Evolutionary conservation across 2,888 invertebrate species (phyloP).

Genomic region (Oligia fasciuncula): DNA sequence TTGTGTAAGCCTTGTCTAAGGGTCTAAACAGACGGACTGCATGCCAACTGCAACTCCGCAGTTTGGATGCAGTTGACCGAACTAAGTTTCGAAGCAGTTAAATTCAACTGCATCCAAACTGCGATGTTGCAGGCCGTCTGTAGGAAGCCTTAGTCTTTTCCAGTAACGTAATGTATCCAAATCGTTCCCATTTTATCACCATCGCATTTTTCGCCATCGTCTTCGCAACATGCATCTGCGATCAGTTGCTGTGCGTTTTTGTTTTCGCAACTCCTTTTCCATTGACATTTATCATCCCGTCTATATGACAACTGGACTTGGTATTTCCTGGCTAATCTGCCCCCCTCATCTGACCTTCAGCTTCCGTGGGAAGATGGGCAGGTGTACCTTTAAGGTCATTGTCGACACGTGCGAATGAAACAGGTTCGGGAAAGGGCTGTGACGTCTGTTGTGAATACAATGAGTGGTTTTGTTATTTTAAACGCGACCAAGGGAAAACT

Average conservation of each 20-base stretch:
- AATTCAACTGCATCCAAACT: no score
- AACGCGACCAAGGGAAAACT: neutral
- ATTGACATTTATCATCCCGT: constrained; percentile 22
- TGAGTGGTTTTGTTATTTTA: constrained; percentile 9
- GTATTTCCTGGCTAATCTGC: constrained; percentile 53
- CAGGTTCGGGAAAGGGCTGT: constrained; percentile 38
- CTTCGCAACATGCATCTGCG: neutral
- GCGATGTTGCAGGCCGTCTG: no score
- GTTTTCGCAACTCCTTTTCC: neutral
- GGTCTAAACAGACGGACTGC: no score
- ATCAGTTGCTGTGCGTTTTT: constrained; percentile 17
- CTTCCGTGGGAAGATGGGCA: constrained; percentile 58
- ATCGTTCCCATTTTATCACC: neutral
- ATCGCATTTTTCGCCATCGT: neutral
- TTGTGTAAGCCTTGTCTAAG: neutral
- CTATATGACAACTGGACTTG: constrained; percentile 14
- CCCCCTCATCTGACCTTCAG: constrained; percentile 58
- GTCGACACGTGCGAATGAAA: constrained; percentile 43
- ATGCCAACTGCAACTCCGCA: no score
- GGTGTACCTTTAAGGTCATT: constrained; percentile 45
- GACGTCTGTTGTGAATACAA: constrained; percentile 8
- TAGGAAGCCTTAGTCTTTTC: neutral
- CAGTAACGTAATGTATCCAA: neutral
- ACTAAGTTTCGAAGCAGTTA: no score
- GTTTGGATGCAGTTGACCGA: no score